Evolutionary conservation across 2,888 invertebrate genomes (phyloP), one percentile per base, ranked within the genome.

Genomic region (Pristionchus fissidentatus): DNA sequence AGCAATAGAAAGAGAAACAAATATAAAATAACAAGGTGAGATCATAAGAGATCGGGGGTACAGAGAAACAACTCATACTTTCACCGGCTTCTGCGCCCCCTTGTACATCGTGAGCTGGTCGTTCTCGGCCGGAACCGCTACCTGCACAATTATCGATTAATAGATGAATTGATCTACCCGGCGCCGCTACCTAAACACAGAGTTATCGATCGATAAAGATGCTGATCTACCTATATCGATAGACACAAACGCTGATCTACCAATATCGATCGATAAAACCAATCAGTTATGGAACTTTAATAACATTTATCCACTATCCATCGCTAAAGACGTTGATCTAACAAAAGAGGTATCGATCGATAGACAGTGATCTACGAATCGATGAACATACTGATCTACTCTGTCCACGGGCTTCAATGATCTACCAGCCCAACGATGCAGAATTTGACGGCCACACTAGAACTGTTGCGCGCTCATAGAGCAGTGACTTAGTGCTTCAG

Each of bases 41-140:
- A 26, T 26, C n/a, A 3, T 26, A 0, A 2, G 26, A 10, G 3
- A 8, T 5, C 15, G 29, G 8, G 3, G 15, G 29, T 19, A 32
- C 29, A 41, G 35, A 70, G 7, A 41, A 26, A 49, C 32, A 8
- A 32, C 1, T 19, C 85, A 85, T 35, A 87, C 88, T 73, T 90
- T 89, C n/a, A 90, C 87, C 15, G 88, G 87, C 83, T 91, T 91
- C 52, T 88, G 87, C 29, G 89, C 84, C 4, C 91, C 90, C 84
- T 91, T 90, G 88, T 87, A 91, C 43, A 91, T 86, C 10, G 90
- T 90, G 80, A 90, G 84, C 35, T 86, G 84, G 35, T 91, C 89
- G 70, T 83, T 38, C 41, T 90, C 90, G 66, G 84, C 87, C 1
- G 90, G 88, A 4, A 91, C 87, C 22, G 90, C 88, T 8, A 90